Conservation (phyloP, 1,140 invertebrate genomes). For the Drosophila erecta region DNA sequence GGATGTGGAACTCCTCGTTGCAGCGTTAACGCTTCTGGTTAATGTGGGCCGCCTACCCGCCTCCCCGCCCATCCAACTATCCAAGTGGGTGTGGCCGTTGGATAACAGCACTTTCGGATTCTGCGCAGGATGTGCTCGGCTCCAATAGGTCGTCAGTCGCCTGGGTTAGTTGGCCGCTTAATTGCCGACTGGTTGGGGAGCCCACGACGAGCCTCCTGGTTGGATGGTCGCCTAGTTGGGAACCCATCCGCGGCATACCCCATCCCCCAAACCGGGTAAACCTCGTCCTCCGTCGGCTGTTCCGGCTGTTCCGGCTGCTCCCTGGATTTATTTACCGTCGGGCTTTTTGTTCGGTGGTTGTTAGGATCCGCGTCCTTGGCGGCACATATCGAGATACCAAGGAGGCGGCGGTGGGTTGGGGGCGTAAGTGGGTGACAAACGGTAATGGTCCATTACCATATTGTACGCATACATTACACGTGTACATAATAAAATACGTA, state of each 20-base stretch:
- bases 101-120: constrained; percentile 44
- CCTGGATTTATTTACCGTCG: constrained; percentile 54
- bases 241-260: constrained; percentile 4
- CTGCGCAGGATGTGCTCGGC: constrained; percentile 69
- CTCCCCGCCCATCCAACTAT: background rate
- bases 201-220: constrained; percentile 63
- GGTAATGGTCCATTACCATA: constrained; percentile 55
- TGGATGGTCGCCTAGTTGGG: constrained; percentile 42
- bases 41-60: constrained; percentile 41
- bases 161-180: constrained; percentile 54
- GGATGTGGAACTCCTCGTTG: constrained; percentile 17
- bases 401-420: constrained; percentile 1
- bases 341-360: constrained; percentile 57
- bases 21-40: constrained; percentile 70
- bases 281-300: constrained; percentile 49
- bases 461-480: constrained; percentile 55
- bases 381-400: constrained; percentile 24
- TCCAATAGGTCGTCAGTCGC: constrained; percentile 68
- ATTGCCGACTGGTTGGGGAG: constrained; percentile 62
- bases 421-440: constrained; percentile 52
- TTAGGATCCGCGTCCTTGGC: constrained; percentile 56
- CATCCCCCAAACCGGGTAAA: background rate
- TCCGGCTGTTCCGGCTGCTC: constrained; percentile 39
- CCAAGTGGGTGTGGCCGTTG: constrained; percentile 62
- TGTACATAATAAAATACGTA: constrained; percentile 52